Evolutionary conservation across 1,140 invertebrate species (phyloP).

Genomic region (Rhopalosiphum maidis): DNA sequence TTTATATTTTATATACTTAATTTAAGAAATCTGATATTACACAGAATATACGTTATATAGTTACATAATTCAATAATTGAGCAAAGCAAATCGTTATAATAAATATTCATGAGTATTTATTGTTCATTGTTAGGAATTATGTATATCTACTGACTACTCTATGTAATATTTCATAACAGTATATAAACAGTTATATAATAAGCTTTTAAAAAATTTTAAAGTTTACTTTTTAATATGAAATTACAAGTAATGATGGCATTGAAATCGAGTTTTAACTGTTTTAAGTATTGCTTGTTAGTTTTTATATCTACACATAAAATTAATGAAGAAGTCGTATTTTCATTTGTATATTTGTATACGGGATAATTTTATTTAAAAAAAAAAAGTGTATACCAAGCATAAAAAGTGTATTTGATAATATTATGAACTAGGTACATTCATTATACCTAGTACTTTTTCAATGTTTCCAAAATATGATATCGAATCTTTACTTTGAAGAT

Average conservation of each 20-base stretch:
- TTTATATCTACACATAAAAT: background rate
- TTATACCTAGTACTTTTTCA: background rate
- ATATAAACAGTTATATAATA: background rate
- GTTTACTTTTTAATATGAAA: background rate
- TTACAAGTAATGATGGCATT: background rate
- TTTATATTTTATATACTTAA: background rate
- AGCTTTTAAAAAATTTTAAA: background rate
- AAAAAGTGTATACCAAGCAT: background rate
- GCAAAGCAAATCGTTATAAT: background rate
- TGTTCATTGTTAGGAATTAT: no score
- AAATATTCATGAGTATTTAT: background rate
- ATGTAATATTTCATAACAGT: no score
- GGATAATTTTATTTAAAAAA: background rate
- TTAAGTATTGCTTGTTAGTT: background rate
- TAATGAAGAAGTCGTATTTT: background rate
- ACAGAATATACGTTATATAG: background rate
- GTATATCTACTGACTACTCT: no score
- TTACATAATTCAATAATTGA: background rate
- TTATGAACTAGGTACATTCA: background rate
- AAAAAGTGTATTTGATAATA: background rate
- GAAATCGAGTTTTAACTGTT: background rate
- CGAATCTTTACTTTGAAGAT: background rate
- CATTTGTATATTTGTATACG: background rate
- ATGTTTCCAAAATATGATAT: background rate
- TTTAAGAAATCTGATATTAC: background rate